These are phyloP conservation scores for Meriones unguiculatus DNA, from an alignment of 2,113 vertebrate species.

Conservation along the genomic window DNA sequence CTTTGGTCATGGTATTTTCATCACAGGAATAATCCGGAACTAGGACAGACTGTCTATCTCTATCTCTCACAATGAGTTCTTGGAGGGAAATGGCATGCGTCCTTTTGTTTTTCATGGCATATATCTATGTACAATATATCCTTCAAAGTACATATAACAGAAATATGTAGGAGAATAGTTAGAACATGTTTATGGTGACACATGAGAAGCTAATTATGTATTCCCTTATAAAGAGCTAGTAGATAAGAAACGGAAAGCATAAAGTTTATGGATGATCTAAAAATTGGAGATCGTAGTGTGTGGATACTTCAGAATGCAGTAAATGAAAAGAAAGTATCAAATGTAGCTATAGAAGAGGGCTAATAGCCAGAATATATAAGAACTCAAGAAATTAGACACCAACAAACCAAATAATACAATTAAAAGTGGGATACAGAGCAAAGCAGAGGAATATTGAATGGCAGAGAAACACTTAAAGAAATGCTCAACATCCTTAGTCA, in stretches of 20 bases:
- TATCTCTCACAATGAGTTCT: constrained; percentile 21
- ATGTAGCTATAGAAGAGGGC: not conserved
- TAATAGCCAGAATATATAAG: too few relatives aligned
- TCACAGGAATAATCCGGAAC: not conserved
- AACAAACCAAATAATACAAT: constrained; percentile 12
- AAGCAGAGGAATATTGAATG: too few relatives aligned
- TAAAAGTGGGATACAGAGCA: not conserved
- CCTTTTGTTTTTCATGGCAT: not conserved
- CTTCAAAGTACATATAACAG: constrained; percentile 39
- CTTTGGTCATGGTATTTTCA: not conserved
- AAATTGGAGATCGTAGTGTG: not conserved
- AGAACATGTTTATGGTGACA: not conserved
- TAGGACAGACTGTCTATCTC: not conserved
- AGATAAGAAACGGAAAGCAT: constrained; percentile 30
- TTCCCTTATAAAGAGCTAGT: not conserved
- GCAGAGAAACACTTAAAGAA: too few relatives aligned
- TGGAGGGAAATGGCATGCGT: not conserved
- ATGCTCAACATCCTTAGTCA: too few relatives aligned
- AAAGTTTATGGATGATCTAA: constrained; percentile 13
- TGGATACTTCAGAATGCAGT: not conserved
- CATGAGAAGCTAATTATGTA: not conserved
- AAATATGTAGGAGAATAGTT: not conserved
- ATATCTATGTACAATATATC: not conserved
- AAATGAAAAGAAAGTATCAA: not conserved
- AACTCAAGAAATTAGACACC: too few relatives aligned